Base-by-base conservation (phyloP, 1,140 invertebrate genomes). In the Conus betulinus region DNA sequence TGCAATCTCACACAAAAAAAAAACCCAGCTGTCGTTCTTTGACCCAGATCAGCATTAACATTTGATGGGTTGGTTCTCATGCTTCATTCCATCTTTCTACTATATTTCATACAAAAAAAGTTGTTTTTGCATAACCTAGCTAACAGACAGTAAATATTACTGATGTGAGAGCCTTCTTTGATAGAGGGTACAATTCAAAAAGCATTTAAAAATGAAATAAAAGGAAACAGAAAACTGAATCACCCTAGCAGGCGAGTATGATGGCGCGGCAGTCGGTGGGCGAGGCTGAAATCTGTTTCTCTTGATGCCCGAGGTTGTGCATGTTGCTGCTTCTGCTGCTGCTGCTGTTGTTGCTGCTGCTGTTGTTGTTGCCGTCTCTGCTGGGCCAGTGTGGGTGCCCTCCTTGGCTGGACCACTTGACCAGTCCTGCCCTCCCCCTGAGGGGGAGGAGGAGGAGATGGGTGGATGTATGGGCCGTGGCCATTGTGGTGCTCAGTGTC, bases 401-500 rank as follows among this genome's bases (percentile, higher is more conserved):
- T n/a, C 23, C 20, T 87, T 89, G 27, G 79, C 39, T 51, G 84
- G 67, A n/a, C 79, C 60, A 11, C 60, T 63, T 20, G 17, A 71
- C 3, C 67, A 20, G 17, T 20, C 13, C 67, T 71, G 17, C 0
- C 23, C 67, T 71, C 13, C 13, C n/a, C 67, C 23, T 71, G 67
- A 20, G 67, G 67, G 23, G 67, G 67, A n/a, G 67, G 67, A 20
- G 67, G 23, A n/a, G 67, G 67, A 71, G 67, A 71, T 1, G 67
- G 67, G 84, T 55, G 20, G 53, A 3, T n/a, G 52, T 20, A n/a
- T 57, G 67, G 67, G 67, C 63, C 27, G 74, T 55, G 55, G 23
- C 60, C 67, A 39, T 78, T 79, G 57, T 76, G 60, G 25, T 84
- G 27, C 20, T 60, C 23, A 17, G 89, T 92, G 88, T 92, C 93